Conservation (phyloP, 2,113 vertebrate species). For the Oncorhynchus clarkii region DNA sequence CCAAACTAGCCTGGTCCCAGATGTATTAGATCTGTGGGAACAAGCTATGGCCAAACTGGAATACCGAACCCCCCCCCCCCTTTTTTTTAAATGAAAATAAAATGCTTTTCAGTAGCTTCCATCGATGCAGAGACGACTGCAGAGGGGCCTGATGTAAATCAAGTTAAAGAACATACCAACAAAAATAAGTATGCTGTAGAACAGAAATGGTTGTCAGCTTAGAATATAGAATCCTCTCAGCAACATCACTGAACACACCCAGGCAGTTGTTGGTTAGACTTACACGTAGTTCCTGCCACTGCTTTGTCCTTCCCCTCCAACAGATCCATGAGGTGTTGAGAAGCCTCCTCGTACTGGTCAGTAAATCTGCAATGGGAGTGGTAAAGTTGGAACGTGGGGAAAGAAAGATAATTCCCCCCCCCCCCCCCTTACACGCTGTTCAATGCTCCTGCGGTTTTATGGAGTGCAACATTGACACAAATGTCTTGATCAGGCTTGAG, state of each 20-base stretch:
- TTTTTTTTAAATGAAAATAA: too few species aligned
- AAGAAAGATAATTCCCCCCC: too few species aligned
- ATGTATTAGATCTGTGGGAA: too few species aligned
- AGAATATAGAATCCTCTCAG: too few species aligned
- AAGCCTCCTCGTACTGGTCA: slow-evolving; percentile 93
- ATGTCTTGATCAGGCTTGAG: neutral
- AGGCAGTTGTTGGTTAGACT: slow-evolving; percentile 59
- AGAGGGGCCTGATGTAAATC: neutral
- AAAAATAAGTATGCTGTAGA: too few species aligned
- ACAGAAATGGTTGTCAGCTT: too few species aligned
- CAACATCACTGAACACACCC: too few species aligned
- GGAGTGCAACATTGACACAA: too few species aligned
- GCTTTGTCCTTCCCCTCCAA: slow-evolving; percentile 92
- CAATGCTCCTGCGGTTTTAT: neutral
- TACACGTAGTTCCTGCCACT: slow-evolving; percentile 96
- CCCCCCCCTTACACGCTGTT: too few species aligned
- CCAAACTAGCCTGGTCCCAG: neutral
- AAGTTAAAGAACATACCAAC: too few species aligned
- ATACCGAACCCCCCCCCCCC: neutral
- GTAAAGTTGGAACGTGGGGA: neutral
- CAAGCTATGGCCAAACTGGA: neutral
- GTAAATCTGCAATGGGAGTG: slow-evolving; percentile 73
- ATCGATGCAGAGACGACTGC: neutral
- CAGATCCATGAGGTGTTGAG: slow-evolving; percentile 92
- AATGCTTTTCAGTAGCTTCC: neutral